A percentile compares a stretch with the other conserved stretches of the same genome.
phyloP scores from a whole-genome alignment of 1,140 invertebrate species.

The Penaeus chinensis region DNA sequence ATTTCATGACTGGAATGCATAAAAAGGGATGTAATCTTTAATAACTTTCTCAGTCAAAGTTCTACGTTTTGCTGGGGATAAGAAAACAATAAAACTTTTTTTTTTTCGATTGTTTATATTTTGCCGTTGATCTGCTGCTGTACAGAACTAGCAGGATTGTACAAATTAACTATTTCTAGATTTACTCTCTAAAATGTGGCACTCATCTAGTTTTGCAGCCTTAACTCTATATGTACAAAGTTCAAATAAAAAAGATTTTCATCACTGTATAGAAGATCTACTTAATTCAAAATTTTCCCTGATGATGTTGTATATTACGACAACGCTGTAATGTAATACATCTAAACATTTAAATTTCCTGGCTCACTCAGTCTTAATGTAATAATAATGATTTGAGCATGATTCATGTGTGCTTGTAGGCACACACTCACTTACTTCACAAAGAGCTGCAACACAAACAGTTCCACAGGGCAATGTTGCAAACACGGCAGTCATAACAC shows the following conservation, averaged over 20 bases:
- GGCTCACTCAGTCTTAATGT: slow-evolving; percentile 61
- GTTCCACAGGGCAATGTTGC: slow-evolving; percentile 60
- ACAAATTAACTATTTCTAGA: slow-evolving; percentile 64
- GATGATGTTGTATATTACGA: slow-evolving; percentile 63
- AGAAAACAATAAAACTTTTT: slow-evolving; percentile 20
- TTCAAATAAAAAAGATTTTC: slow-evolving; percentile 64
- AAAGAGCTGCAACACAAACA: slow-evolving; percentile 61
- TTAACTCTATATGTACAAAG: slow-evolving; percentile 64
- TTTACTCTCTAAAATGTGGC: slow-evolving; percentile 64
- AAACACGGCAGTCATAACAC: slow-evolving; percentile 51
- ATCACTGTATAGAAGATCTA: slow-evolving; percentile 63
- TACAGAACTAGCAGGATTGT: slow-evolving; percentile 64
- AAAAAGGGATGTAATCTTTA: too few species aligned
- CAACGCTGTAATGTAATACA: slow-evolving; percentile 61
- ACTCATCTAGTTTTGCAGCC: slow-evolving; percentile 64
- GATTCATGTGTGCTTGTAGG: slow-evolving; percentile 63
- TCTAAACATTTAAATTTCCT: slow-evolving; percentile 62
- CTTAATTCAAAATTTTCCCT: slow-evolving; percentile 63
- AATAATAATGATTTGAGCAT: slow-evolving; percentile 63
- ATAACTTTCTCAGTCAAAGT: too few species aligned
- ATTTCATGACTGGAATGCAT: too few species aligned
- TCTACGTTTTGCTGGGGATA: not conserved
- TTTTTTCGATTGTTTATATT: slow-evolving; percentile 57
- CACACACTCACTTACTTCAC: slow-evolving; percentile 61
- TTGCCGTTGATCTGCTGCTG: slow-evolving; percentile 63